Conservation (phyloP, 2,888 invertebrate species). For the Petrophora chlorosata region DNA sequence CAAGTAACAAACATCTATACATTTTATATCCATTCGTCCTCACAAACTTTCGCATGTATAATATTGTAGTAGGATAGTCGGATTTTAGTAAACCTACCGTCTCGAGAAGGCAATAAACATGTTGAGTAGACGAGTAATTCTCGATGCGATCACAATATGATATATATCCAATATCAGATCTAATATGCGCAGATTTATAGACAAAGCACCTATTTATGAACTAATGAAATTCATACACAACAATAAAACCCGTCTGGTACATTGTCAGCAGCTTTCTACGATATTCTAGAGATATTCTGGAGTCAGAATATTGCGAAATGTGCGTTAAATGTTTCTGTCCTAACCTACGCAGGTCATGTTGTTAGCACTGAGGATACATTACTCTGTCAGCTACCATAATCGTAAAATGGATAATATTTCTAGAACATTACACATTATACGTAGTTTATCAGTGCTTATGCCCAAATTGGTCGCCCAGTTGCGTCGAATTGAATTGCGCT, state of each 20-base stretch:
- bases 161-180: slow-evolving; percentile 16
- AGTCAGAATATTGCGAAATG: not conserved
- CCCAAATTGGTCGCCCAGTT: no score
- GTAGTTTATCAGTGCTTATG: no score
- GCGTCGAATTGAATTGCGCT: no score
- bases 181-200: slow-evolving; percentile 5
- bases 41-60: no score
- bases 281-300: slow-evolving; percentile 3
- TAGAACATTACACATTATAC: no score
- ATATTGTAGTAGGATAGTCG: no score
- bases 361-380: no score
- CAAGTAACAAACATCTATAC: no score
- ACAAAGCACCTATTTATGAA: slow-evolving; percentile 22
- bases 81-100: not conserved
- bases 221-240: slow-evolving; percentile 25
- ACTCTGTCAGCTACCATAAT: no score
- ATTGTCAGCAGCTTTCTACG: slow-evolving; percentile 14
- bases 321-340: no score
- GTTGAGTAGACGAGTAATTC: slow-evolving; percentile 1
- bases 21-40: no score
- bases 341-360: slow-evolving; percentile 11
- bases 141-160: slow-evolving; percentile 1
- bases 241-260: slow-evolving; percentile 20
- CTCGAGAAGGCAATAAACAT: not conserved
- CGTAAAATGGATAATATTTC: no score